Conservation (phyloP, 2,888 invertebrate species). For the Teinopalpus imperialis region DNA sequence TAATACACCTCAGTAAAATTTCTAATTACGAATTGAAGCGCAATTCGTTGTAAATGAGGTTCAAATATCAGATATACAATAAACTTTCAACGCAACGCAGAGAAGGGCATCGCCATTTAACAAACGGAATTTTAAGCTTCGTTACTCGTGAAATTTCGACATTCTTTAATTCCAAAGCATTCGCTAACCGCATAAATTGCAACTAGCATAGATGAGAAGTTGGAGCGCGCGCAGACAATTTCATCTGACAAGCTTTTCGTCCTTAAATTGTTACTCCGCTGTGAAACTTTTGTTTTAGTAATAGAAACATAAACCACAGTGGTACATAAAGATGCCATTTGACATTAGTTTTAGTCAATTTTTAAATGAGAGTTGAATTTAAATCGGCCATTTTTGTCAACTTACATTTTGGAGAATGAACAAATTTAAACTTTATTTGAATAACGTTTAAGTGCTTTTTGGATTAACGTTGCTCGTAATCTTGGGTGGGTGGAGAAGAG, state of each 20-base stretch:
- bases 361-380: slow-evolving; percentile 9
- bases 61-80: slow-evolving; percentile 3
- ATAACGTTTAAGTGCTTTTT: slow-evolving; percentile 1
- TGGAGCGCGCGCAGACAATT: slow-evolving; percentile 29
- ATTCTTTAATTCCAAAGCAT: slow-evolving; percentile 13
- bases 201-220: slow-evolving; percentile 19
- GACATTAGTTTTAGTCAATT: slow-evolving; percentile 2
- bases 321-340: slow-evolving; percentile 24
- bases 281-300: neutral
- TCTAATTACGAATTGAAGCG: too few relatives aligned
- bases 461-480: slow-evolving; percentile 1
- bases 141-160: slow-evolving; percentile 6
- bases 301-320: slow-evolving; percentile 11
- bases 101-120: neutral
- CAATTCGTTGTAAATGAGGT: neutral
- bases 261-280: slow-evolving; percentile 6
- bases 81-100: neutral
- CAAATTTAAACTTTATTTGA: slow-evolving; percentile 15
- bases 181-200: slow-evolving; percentile 9
- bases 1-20: too few relatives aligned
- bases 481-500: slow-evolving; percentile 5
- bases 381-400: slow-evolving; percentile 3
- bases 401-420: neutral
- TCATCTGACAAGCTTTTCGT: slow-evolving; percentile 14
- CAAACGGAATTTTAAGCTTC: neutral